Evolutionary conservation across 2,888 invertebrate genomes (phyloP), one percentile per base, ranked within the genome.

Genomic region (Gari tellinella): DNA sequence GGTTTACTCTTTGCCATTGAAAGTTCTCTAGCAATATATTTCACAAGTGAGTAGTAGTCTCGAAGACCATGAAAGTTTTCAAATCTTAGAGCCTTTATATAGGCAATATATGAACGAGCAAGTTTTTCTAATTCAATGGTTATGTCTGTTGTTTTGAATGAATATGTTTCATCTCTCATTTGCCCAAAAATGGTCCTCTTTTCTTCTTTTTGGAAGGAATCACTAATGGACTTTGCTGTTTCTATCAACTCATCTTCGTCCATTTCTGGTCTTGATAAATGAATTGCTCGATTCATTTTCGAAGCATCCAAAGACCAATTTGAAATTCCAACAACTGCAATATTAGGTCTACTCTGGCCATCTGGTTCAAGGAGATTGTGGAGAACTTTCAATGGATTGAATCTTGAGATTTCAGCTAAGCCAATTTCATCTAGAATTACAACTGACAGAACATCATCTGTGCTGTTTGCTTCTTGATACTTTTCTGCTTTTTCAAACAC

Each of bases 211-310:
- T 51, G 10, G 41, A 80, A 72, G 2, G 81, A 79, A 19, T 69
- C 57, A 65, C 80, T 81, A 1, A 84, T 86, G 12, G 85, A 81
- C 19, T 55, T 45, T 3, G 76, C 82, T 19, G 86, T 86, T 49
- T 81, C 74, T 53, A 57, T 75, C 4, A 86, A 60, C 40, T 86
- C 86, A 4, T 83, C 68, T 55, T 49, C 72, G 56, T 81, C 82
- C 81, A 84, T 83, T 19, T 85, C 85, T 49, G 86, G 84, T 38
- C 85, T 65, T 14, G 86, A 85, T 12, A 87, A 56, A 67, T 84
- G 86, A 17, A 87, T 82, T 41, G 83, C 88, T 72, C 88, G 63
- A 52, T 88, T 88, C 87, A 87, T 88, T 73, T 88, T 88, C 10
- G 88, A 86, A 10, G 87, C 83, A 81, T 88, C 87, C 10, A 88